Evolutionary conservation across 1,140 invertebrate genomes (phyloP).

Genomic region (Bombus confusus): DNA sequence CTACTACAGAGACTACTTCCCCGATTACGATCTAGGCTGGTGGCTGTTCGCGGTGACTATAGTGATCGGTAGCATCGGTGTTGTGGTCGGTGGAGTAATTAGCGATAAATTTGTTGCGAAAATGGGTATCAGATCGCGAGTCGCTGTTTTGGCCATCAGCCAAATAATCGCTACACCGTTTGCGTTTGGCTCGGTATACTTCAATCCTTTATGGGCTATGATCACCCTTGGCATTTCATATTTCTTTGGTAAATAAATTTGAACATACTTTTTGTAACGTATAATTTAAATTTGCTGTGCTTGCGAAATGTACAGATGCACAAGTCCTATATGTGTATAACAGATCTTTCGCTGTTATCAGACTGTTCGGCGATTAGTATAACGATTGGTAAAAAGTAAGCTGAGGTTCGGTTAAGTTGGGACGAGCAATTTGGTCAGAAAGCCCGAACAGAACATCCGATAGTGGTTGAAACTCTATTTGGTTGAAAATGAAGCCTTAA

Average conservation of each 20-base stretch:
- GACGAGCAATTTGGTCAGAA: too few species aligned
- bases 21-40: constrained; percentile 93
- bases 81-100: constrained; percentile 93
- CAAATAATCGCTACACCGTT: constrained; percentile 94
- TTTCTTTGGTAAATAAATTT: constrained; percentile 88
- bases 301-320: too few species aligned
- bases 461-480: too few species aligned
- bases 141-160: constrained; percentile 91
- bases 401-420: too few species aligned
- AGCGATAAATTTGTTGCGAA: constrained; percentile 95
- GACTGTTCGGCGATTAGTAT: too few species aligned
- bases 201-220: constrained; percentile 92
- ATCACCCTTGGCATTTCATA: constrained; percentile 92
- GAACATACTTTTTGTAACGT: not conserved
- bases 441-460: too few species aligned
- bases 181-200: constrained; percentile 94
- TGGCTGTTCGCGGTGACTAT: constrained; percentile 94
- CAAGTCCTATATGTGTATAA: too few species aligned
- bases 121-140: constrained; percentile 92
- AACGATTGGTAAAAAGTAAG: too few species aligned
- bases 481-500: too few species aligned
- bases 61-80: constrained; percentile 92
- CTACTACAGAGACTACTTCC: constrained; percentile 93
- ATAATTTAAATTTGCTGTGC: not conserved
- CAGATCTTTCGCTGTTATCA: too few species aligned